Conservation (phyloP, 2,888 invertebrate species). For the Apamea sordens region DNA sequence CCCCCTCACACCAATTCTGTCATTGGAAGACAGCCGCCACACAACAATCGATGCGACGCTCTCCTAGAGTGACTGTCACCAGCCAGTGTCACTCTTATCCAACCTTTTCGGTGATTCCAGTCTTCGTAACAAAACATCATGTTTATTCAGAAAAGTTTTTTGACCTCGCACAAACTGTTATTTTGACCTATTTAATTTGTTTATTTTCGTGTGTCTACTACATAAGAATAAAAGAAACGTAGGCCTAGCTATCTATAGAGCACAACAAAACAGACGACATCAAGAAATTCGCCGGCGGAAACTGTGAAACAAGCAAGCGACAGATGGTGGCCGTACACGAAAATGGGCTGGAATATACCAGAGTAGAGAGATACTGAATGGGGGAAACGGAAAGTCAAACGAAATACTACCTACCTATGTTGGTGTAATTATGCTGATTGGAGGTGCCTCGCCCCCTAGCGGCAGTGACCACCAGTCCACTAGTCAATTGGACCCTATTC, state of each 20-base stretch:
- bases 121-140: background rate
- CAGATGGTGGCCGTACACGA: constrained; percentile 34
- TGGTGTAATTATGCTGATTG: background rate
- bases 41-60: background rate
- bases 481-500: too few species aligned
- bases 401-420: background rate
- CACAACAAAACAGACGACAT: constrained; percentile 25
- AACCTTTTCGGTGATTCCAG: background rate
- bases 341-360: constrained; percentile 21
- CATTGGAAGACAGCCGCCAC: background rate
- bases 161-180: background rate
- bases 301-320: constrained; percentile 46
- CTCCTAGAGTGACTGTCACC: background rate
- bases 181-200: background rate
- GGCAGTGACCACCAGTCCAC: background rate
- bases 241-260: background rate
- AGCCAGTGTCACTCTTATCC: background rate
- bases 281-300: constrained; percentile 50
- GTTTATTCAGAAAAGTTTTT: background rate
- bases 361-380: constrained; percentile 12
- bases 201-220: background rate
- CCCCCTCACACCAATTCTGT: background rate
- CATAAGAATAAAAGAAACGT: background rate
- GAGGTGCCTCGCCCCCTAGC: background rate
- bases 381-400: constrained; percentile 17